These are phyloP conservation scores for Schizaphis graminum DNA, from an alignment of 2,888 invertebrate genomes.

Conservation along the genomic window DNA sequence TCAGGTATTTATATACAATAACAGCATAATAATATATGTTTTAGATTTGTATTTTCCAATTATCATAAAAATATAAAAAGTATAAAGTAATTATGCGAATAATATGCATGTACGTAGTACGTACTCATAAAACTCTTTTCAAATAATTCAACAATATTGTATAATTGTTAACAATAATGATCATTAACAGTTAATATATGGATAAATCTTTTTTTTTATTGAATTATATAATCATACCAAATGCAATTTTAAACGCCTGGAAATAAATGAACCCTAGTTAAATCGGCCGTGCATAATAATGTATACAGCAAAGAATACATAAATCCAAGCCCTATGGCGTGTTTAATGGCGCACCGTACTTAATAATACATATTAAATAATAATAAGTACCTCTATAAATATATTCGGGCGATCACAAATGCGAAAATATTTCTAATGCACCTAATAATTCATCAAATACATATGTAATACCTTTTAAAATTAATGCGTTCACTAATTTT, in stretches of 20 bases:
- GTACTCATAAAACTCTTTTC: background rate
- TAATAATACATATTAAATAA: constrained; percentile 1
- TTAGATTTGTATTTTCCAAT: background rate
- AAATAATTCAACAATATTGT: background rate
- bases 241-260: background rate
- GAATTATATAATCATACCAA: background rate
- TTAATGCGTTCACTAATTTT: background rate
- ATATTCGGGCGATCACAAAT: background rate
- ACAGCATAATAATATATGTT: background rate
- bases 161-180: background rate
- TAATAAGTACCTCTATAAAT: background rate
- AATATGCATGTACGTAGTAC: background rate
- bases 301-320: background rate
- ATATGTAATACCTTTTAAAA: background rate
- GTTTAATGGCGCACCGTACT: background rate
- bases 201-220: background rate
- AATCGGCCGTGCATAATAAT: background rate
- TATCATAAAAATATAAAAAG: background rate
- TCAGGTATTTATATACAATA: background rate
- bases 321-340: background rate
- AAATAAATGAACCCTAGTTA: background rate
- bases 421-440: background rate
- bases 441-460: background rate
- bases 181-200: background rate
- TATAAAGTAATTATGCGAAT: background rate